Evolutionary conservation across 2,888 invertebrate species (phyloP), one percentile per base, ranked within the genome.

Genomic region (Harpalus rufipes): DNA sequence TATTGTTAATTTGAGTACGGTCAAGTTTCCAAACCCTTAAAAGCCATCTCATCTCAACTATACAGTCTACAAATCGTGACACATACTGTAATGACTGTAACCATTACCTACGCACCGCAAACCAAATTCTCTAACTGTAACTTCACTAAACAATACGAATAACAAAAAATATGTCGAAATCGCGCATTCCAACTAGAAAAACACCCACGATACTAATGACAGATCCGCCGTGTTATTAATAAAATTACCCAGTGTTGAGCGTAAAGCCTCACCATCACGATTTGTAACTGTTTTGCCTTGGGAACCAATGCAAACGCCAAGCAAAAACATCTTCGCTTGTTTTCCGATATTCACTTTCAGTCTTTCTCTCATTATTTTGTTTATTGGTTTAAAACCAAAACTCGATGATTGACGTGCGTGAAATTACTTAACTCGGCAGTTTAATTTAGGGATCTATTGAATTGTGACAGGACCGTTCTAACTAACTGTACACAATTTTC

Each of bases 261-360:
- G 72, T 32, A 32, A 32, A 74, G 41, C 41, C 32, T 32, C 14
- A 10, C 68, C 14, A 68, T 74, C 72, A 74, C 72, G 72, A 74
- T 44, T 74, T 41, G 44, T 74, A 74, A 74, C 72, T 74, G 72
- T 74, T 74, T 41, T 44, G 44, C 72, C 72, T 74, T 74, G 72
- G 72, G 72, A 74, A 74, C 72, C 44, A 8, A 44, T 14, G 32
- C 68, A 32, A 10, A 68, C 68, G 68, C 68, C 32, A 32, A 21
- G 32, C 32, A 32, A 32, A 32, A 32, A 32, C 32, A 12, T 12
- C 44, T 51, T 51, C 44, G 44, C 44, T 51, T 32, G 32, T 32
- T 32, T 32, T 32, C 32, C 32, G 44, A 12, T 51, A 8, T 74
- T 74, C 72, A 74, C 72, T 74, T 74, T 74, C 72, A 51, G 44